phyloP scores from a whole-genome alignment of 2,888 invertebrate species.

The Synanthedon formicaeformis region DNA sequence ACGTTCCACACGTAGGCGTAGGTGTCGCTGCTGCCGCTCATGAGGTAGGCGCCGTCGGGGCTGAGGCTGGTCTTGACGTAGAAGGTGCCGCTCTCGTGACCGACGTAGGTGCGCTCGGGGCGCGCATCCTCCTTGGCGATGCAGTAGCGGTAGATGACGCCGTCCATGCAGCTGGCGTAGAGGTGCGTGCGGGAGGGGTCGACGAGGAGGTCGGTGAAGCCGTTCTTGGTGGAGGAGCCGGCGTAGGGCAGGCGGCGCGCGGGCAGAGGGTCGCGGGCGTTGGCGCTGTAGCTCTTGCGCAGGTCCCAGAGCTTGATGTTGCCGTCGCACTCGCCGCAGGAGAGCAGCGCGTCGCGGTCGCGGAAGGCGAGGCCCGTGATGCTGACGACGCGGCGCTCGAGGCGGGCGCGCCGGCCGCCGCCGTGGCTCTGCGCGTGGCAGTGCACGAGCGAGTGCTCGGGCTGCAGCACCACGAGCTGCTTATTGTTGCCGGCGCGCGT shows the following conservation, averaged over 20 bases:
- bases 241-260: constrained; percentile 80
- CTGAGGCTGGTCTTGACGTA: constrained; percentile 88
- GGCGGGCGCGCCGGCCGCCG: constrained; percentile 60
- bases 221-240: constrained; percentile 76
- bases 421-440: constrained; percentile 71
- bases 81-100: constrained; percentile 84
- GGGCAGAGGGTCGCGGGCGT: constrained; percentile 78
- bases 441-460: constrained; percentile 79
- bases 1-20: constrained; percentile 89
- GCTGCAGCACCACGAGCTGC: constrained; percentile 56
- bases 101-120: constrained; percentile 75
- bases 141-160: constrained; percentile 87
- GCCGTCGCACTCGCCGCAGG: constrained; percentile 90
- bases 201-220: constrained; percentile 82
- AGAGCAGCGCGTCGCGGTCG: constrained; percentile 81
- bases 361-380: constrained; percentile 89
- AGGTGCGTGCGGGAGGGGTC: constrained; percentile 77
- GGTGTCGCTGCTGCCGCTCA: constrained; percentile 91
- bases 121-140: constrained; percentile 75
- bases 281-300: constrained; percentile 80
- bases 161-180: constrained; percentile 90
- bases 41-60: constrained; percentile 82
- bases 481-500: constrained; percentile 46
- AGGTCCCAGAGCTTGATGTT: constrained; percentile 90
- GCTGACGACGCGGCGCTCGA: constrained; percentile 73